Evolutionary conservation across 1,140 invertebrate genomes (phyloP).

Genomic region (Achroia grisella): DNA sequence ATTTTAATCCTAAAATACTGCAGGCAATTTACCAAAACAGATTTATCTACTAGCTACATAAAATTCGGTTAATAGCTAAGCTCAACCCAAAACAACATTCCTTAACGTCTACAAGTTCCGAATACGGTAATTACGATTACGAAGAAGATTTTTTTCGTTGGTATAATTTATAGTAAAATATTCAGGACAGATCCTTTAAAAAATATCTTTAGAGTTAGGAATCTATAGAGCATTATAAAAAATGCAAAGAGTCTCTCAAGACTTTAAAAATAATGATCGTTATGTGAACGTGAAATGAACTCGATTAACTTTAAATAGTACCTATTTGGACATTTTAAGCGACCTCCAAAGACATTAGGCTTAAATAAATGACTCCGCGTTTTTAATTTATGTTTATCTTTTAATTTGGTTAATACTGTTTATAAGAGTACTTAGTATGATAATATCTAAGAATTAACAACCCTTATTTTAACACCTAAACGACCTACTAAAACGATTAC

Average conservation of each 20-base stretch:
- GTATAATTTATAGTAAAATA: slow-evolving; percentile 8
- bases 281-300: slow-evolving; percentile 1
- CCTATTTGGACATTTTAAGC: not conserved
- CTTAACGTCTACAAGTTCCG: not conserved
- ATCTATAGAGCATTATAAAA: slow-evolving; percentile 3
- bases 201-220: slow-evolving; percentile 4
- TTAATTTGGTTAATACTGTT: too few relatives aligned
- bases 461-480: too few relatives aligned
- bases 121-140: slow-evolving; percentile 7
- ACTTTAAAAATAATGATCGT: slow-evolving; percentile 5
- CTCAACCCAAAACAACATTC: slow-evolving; percentile 6
- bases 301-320: slow-evolving; percentile 2
- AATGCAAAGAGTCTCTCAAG: not conserved
- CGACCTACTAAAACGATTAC: too few relatives aligned
- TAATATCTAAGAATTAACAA: too few relatives aligned
- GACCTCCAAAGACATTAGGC: not conserved
- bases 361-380: not conserved
- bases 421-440: too few relatives aligned
- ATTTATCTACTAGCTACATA: not conserved
- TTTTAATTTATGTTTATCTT: too few relatives aligned
- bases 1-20: too few relatives aligned
- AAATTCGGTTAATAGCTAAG: not conserved
- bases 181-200: slow-evolving; percentile 5
- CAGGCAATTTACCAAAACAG: not conserved
- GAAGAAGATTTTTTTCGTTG: slow-evolving; percentile 2